Percentiles rank a stretch among this genome's conserved stretches.
phyloP scores from a whole-genome alignment of 2,888 invertebrate species.

The Malachius bipustulatus region DNA sequence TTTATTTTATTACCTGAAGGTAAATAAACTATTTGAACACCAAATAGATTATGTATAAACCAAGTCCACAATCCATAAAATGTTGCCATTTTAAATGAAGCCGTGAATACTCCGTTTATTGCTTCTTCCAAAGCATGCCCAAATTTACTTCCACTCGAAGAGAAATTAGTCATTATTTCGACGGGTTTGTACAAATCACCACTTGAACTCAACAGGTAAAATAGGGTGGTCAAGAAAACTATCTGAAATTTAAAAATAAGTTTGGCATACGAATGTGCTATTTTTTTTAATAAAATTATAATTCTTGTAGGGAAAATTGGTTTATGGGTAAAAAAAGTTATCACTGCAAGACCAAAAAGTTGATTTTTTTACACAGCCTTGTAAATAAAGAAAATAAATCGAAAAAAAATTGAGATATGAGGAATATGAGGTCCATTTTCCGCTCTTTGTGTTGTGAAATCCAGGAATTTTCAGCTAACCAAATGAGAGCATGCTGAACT shows the following conservation, averaged over 20 bases:
- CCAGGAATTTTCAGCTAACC: no score
- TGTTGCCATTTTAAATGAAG: slow-evolving; percentile 90
- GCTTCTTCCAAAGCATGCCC: slow-evolving; percentile 77
- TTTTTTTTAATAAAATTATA: not conserved
- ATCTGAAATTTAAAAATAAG: slow-evolving; percentile 47
- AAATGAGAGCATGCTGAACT: no score
- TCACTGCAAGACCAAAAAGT: no score
- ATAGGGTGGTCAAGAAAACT: slow-evolving; percentile 92
- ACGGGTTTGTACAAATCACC: slow-evolving; percentile 84
- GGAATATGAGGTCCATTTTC: not conserved
- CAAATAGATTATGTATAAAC: slow-evolving; percentile 91
- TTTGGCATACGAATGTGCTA: not conserved
- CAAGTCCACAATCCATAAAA: slow-evolving; percentile 99
- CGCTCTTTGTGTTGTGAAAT: not conserved
- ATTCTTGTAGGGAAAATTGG: no score
- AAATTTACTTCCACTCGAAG: slow-evolving; percentile 66
- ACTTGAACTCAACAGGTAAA: slow-evolving; percentile 85
- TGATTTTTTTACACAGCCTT: no score
- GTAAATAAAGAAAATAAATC: slow-evolving; percentile 6
- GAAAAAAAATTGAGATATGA: not conserved
- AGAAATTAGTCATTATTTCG: slow-evolving; percentile 71
- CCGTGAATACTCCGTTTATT: slow-evolving; percentile 88
- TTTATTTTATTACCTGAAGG: slow-evolving; percentile 63
- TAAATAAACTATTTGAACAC: slow-evolving; percentile 87
- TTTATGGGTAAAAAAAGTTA: no score